Conservation (phyloP, 1,140 invertebrate genomes). For the Ptiloglossa arizonensis region DNA sequence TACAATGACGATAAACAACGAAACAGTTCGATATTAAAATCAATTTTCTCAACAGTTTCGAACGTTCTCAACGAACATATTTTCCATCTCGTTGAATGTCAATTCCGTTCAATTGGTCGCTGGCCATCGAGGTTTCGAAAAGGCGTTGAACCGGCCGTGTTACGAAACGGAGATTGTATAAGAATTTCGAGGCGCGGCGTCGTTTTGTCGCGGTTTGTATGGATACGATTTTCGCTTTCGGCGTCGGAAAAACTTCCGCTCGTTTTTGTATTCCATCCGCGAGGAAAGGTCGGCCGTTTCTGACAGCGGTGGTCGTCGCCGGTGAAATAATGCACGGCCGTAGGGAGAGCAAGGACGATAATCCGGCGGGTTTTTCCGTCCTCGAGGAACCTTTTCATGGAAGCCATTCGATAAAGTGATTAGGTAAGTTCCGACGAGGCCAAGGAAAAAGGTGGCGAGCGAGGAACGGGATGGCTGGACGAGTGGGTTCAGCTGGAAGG, state of each 20-base stretch:
- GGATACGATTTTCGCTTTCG: conserved; percentile 40
- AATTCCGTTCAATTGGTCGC: too few species aligned
- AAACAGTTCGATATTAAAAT: too few species aligned
- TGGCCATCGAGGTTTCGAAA: too few species aligned
- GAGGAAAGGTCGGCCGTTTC: conserved; percentile 61
- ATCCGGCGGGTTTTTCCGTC: conserved; percentile 37
- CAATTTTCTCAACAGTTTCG: too few species aligned
- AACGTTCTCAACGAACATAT: too few species aligned
- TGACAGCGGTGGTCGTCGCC: conserved; percentile 47
- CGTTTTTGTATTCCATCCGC: conserved; percentile 70
- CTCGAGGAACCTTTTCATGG: conserved; percentile 63
- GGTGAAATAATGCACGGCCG: conserved; percentile 65
- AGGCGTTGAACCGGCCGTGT: too few species aligned
- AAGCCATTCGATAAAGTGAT: conserved; percentile 75
- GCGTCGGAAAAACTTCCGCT: conserved; percentile 33
- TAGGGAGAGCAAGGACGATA: conserved; percentile 50
- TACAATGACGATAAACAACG: too few species aligned
- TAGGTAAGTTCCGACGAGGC: conserved; percentile 72
- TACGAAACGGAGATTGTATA: too few species aligned
- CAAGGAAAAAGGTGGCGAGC: conserved; percentile 50
- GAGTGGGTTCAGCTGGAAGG: neutral
- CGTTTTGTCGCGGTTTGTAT: too few species aligned
- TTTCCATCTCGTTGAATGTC: too few species aligned
- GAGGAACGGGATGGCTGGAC: conserved; percentile 1
- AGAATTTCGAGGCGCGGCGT: neutral